phyloP scores from a whole-genome alignment of 2,888 invertebrate genomes.

The Rosalia funebris region DNA sequence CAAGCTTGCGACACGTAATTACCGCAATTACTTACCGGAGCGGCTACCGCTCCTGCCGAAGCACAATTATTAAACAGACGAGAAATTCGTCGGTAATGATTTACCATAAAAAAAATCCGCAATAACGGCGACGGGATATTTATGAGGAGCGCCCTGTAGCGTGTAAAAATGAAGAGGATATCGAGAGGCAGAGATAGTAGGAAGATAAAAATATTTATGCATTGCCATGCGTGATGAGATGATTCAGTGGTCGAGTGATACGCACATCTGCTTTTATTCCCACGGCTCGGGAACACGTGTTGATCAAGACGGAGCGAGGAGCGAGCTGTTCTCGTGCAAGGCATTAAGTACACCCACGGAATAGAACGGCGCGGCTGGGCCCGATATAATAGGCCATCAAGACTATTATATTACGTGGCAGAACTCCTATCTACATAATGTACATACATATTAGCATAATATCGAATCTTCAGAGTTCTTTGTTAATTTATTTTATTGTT shows the following conservation, averaged over 20 bases:
- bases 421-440: too few species aligned
- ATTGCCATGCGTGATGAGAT: slow-evolving; percentile 45
- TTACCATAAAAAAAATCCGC: slow-evolving; percentile 3
- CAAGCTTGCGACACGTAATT: too few species aligned
- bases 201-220: slow-evolving; percentile 42
- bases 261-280: slow-evolving; percentile 62
- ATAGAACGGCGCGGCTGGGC: too few species aligned
- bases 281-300: slow-evolving; percentile 62
- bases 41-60: background rate
- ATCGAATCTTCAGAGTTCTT: too few species aligned
- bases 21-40: background rate
- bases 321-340: slow-evolving; percentile 47
- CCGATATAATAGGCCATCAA: background rate
- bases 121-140: slow-evolving; percentile 15
- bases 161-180: slow-evolving; percentile 26
- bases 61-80: background rate
- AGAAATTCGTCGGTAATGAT: slow-evolving; percentile 10
- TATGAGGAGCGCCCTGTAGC: slow-evolving; percentile 23
- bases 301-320: slow-evolving; percentile 52
- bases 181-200: slow-evolving; percentile 14
- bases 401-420: background rate
- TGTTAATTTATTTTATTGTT: background rate
- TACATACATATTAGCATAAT: too few species aligned
- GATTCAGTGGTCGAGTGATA: slow-evolving; percentile 38
- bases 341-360: slow-evolving; percentile 25